A percentile compares a stretch with the other conserved stretches of the same genome.
Evolutionary conservation across 2,797 vertebrate species (phyloP).

Genomic region (Apogon hyalosoma): DNA sequence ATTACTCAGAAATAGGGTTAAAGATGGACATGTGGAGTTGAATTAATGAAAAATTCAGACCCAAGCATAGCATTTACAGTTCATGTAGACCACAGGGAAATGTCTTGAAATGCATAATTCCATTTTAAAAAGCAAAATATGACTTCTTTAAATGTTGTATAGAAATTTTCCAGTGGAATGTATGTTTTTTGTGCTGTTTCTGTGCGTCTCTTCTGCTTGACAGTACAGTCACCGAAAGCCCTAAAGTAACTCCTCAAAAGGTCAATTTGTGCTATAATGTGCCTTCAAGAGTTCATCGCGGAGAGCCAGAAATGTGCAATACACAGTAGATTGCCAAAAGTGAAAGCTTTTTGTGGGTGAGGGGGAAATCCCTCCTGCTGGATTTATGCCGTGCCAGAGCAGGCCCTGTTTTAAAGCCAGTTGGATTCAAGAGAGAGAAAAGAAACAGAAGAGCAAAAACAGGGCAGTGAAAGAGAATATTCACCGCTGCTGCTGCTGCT

Average conservation of each 20-base stretch:
- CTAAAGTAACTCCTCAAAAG: conserved; percentile 42
- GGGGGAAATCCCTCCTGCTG: conserved; percentile 68
- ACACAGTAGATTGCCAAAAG: conserved; percentile 56
- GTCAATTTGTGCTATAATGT: conserved; percentile 38
- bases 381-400: conserved; percentile 65
- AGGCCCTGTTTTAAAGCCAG: conserved; percentile 62
- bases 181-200: background rate
- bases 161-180: background rate
- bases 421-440: conserved; percentile 53
- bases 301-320: conserved; percentile 48
- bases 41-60: too few relatives aligned
- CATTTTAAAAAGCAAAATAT: too few relatives aligned
- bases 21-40: too few relatives aligned
- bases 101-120: too few relatives aligned
- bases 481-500: conserved; percentile 49
- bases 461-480: conserved; percentile 61
- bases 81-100: too few relatives aligned
- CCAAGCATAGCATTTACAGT: too few relatives aligned
- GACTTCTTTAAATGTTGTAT: background rate
- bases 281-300: conserved; percentile 56
- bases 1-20: too few relatives aligned
- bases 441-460: conserved; percentile 54
- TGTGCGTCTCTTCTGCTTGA: conserved; percentile 11
- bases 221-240: conserved; percentile 31
- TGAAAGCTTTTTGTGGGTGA: conserved; percentile 64